These are phyloP conservation scores for Monochamus saltuarius DNA, from an alignment of 1,140 invertebrate genomes.

Conservation along the genomic window DNA sequence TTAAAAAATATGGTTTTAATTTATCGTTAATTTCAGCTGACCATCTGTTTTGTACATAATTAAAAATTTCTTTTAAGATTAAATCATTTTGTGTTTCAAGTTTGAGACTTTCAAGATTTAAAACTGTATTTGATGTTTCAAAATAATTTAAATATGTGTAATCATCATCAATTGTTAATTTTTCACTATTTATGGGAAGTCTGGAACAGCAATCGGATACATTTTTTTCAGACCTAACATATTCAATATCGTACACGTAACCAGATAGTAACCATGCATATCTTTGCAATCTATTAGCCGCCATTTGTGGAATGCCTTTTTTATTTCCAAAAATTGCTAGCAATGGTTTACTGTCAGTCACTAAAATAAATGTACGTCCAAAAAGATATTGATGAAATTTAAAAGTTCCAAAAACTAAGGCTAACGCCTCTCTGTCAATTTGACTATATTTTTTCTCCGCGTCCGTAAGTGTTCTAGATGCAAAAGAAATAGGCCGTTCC, in stretches of 20 bases:
- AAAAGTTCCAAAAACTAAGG: slow-evolving; percentile 56
- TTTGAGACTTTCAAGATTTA: slow-evolving; percentile 24
- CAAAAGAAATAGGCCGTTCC: slow-evolving; percentile 52
- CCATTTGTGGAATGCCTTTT: slow-evolving; percentile 41
- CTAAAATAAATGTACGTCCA: slow-evolving; percentile 54
- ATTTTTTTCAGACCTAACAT: slow-evolving; percentile 21
- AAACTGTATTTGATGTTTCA: neutral
- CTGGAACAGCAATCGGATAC: slow-evolving; percentile 41
- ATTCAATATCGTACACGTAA: slow-evolving; percentile 47
- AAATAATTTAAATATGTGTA: neutral
- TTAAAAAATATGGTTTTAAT: slow-evolving; percentile 12
- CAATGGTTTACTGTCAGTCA: slow-evolving; percentile 57
- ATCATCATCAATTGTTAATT: neutral
- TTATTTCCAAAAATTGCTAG: slow-evolving; percentile 51
- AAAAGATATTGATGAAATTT: slow-evolving; percentile 58
- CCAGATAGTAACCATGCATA: slow-evolving; percentile 46
- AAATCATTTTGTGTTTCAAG: slow-evolving; percentile 19
- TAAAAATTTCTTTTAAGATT: slow-evolving; percentile 8
- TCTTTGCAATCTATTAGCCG: slow-evolving; percentile 43
- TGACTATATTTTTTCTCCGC: slow-evolving; percentile 55
- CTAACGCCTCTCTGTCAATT: slow-evolving; percentile 59
- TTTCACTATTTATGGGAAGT: slow-evolving; percentile 27
- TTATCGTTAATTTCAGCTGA: neutral
- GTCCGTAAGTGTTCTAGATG: slow-evolving; percentile 51
- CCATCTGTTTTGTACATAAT: slow-evolving; percentile 1